Conservation (phyloP, 1,140 invertebrate genomes). For the Drosophila sucinea region DNA sequence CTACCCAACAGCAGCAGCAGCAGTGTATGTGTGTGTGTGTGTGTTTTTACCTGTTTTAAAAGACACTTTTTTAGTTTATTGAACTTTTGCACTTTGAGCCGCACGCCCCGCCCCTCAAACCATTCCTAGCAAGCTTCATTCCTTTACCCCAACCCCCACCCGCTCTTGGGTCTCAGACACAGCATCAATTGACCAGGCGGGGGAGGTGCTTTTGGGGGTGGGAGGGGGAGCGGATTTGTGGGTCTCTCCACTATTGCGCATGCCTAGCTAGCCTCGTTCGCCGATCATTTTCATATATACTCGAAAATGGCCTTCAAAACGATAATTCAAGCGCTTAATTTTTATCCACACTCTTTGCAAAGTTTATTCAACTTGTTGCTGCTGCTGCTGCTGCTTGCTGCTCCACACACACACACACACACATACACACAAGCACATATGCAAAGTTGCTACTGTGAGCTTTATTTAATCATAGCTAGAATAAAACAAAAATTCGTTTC, state of each 20-base stretch:
- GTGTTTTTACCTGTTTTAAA: slow-evolving; percentile 74
- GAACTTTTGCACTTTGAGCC: slow-evolving; percentile 76
- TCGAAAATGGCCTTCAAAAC: slow-evolving; percentile 78
- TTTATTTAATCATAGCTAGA: too few species aligned
- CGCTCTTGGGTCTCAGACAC: background rate
- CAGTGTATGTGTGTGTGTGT: slow-evolving; percentile 17
- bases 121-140: background rate
- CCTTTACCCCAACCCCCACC: background rate
- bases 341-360: slow-evolving; percentile 75
- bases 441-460: too few species aligned
- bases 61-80: slow-evolving; percentile 78
- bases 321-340: slow-evolving; percentile 80
- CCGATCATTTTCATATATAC: slow-evolving; percentile 62
- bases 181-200: background rate
- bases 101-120: slow-evolving; percentile 16
- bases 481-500: background rate
- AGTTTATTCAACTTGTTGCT: slow-evolving; percentile 76
- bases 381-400: slow-evolving; percentile 29
- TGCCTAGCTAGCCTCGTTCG: slow-evolving; percentile 76
- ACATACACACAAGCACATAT: background rate
- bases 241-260: slow-evolving; percentile 64
- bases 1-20: slow-evolving; percentile 38
- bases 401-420: background rate
- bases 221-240: background rate
- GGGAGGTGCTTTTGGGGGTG: slow-evolving; percentile 3